A percentile compares a stretch with the other conserved stretches of the same genome.
These are phyloP conservation scores for Pteropus alecto DNA, from an alignment of 2,113 vertebrate genomes.

Conservation along the genomic window DNA sequence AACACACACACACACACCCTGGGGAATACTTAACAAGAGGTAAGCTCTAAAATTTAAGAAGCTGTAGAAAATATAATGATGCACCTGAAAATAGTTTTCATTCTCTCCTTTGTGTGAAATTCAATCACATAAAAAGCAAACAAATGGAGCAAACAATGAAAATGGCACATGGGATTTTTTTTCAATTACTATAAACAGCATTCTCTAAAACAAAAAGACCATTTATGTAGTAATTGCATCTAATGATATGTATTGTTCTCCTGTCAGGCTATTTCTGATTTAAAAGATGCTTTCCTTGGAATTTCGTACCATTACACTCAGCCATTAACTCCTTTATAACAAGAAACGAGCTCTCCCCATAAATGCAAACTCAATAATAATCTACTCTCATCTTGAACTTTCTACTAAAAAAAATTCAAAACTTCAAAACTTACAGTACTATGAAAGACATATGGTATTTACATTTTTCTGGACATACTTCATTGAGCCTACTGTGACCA, in stretches of 20 bases:
- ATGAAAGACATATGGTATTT: neutral
- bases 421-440: neutral
- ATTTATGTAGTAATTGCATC: neutral
- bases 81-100: constrained; percentile 31
- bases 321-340: constrained; percentile 17
- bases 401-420: constrained; percentile 22
- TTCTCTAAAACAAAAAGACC: constrained; percentile 33
- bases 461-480: constrained; percentile 2
- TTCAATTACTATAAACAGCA: constrained; percentile 51
- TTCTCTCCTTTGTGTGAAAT: neutral
- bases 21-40: neutral
- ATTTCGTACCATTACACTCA: neutral
- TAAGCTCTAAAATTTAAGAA: constrained; percentile 24
- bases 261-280: constrained; percentile 25
- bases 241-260: constrained; percentile 12
- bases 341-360: neutral
- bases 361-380: constrained; percentile 33
- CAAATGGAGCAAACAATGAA: constrained; percentile 52
- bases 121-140: constrained; percentile 50
- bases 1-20: neutral
- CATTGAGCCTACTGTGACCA: neutral
- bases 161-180: neutral
- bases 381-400: neutral
- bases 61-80: constrained; percentile 31
- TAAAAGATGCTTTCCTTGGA: constrained; percentile 27